Conservation (phyloP, 1,140 invertebrate species). For the Phortica variegata region DNA sequence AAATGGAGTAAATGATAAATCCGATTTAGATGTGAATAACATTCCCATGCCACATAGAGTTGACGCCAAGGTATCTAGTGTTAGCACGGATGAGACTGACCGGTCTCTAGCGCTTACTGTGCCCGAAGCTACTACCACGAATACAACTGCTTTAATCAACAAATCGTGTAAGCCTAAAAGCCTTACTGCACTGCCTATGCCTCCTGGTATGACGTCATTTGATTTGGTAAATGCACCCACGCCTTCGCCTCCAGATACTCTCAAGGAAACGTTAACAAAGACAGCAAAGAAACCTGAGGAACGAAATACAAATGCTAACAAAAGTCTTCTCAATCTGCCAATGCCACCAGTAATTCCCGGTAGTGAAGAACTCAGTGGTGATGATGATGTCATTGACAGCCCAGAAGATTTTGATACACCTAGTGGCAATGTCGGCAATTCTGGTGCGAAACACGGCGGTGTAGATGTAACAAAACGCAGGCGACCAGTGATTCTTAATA, state of each 20-base stretch:
- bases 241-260: slow-evolving; percentile 44
- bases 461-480: slow-evolving; percentile 57
- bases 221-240: slow-evolving; percentile 58
- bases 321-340: slow-evolving; percentile 81
- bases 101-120: slow-evolving; percentile 15
- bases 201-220: slow-evolving; percentile 78
- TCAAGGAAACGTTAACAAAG: slow-evolving; percentile 22
- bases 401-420: slow-evolving; percentile 62
- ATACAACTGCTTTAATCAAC: slow-evolving; percentile 13
- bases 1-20: slow-evolving; percentile 39
- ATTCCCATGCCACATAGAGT: slow-evolving; percentile 63
- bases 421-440: slow-evolving; percentile 18
- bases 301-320: slow-evolving; percentile 55
- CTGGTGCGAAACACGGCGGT: slow-evolving; percentile 5
- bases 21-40: slow-evolving; percentile 61
- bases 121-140: background rate
- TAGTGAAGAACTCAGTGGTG: slow-evolving; percentile 75
- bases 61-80: slow-evolving; percentile 11
- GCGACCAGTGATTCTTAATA: slow-evolving; percentile 74
- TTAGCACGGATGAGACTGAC: slow-evolving; percentile 31
- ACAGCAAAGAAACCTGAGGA: slow-evolving; percentile 23
- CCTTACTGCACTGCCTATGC: slow-evolving; percentile 75
- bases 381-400: slow-evolving; percentile 67
- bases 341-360: slow-evolving; percentile 84
- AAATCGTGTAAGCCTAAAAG: slow-evolving; percentile 62